Conservation (phyloP, 2,888 invertebrate species). For the Trichacis sp. region DNA sequence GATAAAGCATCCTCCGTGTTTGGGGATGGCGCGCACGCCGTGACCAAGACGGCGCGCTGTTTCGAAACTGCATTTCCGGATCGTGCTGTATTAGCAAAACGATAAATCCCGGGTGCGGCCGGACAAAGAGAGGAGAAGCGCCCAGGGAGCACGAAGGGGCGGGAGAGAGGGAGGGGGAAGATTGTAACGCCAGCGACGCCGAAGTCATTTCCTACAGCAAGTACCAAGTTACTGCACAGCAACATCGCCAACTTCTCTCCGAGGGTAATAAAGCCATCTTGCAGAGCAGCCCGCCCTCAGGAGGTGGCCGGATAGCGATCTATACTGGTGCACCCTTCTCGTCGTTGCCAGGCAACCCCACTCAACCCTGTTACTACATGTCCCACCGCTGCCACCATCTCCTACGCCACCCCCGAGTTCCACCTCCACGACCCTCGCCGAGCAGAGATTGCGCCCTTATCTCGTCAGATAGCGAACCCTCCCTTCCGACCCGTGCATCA, state of each 20-base stretch:
- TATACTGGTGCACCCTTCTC: conserved; percentile 59
- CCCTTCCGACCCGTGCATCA: conserved; percentile 38
- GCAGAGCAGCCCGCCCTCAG: conserved; percentile 52
- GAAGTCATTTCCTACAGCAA: conserved; percentile 58
- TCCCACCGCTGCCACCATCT: conserved; percentile 43
- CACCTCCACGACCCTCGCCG: conserved; percentile 34
- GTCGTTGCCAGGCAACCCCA: conserved; percentile 63
- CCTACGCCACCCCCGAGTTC: conserved; percentile 30
- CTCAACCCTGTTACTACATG: conserved; percentile 60
- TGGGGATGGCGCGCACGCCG: conserved; percentile 17
- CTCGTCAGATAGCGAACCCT: conserved; percentile 55
- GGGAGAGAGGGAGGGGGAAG: conserved; percentile 32
- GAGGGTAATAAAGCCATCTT: conserved; percentile 69
- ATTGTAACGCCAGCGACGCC: conserved; percentile 45
- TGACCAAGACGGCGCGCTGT: conserved; percentile 35
- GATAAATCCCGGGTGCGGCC: conserved; percentile 47
- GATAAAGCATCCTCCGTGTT: no score
- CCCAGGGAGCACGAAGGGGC: conserved; percentile 19
- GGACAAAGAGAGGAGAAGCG: conserved; percentile 24
- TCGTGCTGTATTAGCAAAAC: conserved; percentile 50
- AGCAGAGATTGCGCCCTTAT: conserved; percentile 63
- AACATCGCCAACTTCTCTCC: conserved; percentile 57
- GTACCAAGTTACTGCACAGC: conserved; percentile 56
- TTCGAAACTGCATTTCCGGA: conserved; percentile 47
- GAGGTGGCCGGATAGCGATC: conserved; percentile 59